Percentiles rank a stretch among this genome's conserved stretches.
Conservation (phyloP, 1,140 invertebrate genomes). For the Leptinotarsa defecta region DNA sequence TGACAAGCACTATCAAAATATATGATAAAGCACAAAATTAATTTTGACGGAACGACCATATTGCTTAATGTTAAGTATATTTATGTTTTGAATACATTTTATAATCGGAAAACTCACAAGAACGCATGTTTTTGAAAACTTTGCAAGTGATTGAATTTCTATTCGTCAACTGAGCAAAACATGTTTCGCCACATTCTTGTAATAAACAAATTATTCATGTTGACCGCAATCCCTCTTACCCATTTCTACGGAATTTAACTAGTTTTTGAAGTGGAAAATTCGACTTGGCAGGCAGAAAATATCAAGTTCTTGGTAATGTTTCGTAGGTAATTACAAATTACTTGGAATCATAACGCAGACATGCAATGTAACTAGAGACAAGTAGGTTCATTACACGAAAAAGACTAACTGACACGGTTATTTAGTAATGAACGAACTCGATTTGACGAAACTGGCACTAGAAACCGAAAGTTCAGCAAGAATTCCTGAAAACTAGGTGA, state of each 20-base stretch:
- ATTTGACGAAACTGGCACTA: neutral
- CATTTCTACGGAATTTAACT: neutral
- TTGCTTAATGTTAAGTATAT: too few relatives aligned
- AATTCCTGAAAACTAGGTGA: neutral
- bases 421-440: neutral
- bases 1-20: too few relatives aligned
- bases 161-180: too few relatives aligned
- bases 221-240: too few relatives aligned
- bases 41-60: too few relatives aligned
- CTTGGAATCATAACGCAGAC: neutral
- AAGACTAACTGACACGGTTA: neutral
- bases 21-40: too few relatives aligned
- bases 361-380: neutral
- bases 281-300: neutral
- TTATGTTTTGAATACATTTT: too few relatives aligned
- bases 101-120: too few relatives aligned
- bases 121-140: too few relatives aligned
- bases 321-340: neutral
- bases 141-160: too few relatives aligned
- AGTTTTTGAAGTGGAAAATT: conserved; percentile 2
- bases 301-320: conserved; percentile 8
- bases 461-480: neutral
- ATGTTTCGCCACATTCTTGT: too few relatives aligned
- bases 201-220: too few relatives aligned
- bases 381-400: conserved; percentile 8